Evolutionary conservation across 2,113 vertebrate genomes (phyloP), one percentile per base, ranked within the genome.

Genomic region (Holacanthus passer): DNA sequence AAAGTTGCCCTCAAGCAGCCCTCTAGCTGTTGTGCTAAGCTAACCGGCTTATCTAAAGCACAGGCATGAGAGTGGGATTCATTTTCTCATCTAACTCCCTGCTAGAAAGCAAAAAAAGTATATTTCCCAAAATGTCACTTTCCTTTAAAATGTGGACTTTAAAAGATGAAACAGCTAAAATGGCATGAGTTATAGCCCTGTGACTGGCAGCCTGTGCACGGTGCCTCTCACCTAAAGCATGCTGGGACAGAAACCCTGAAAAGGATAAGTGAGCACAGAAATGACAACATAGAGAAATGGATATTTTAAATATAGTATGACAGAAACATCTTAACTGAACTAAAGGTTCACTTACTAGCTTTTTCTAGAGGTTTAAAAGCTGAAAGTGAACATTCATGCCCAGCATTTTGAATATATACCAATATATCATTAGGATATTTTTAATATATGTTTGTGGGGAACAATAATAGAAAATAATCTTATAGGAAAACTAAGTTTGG

Each of bases 311-410:
- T 65, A 43, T 10, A 43, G 3, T 65, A 27, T 27, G 13, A n/a
- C 13, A 19, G 16, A 41, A 41, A 41, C 3, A 60, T 35, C 16
- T 58, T 19, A 27, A 64, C 3, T 2, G 8, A 27, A 64, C 3
- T 2, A 41, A 63, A 39, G 11, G 22, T 43, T 9, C 8, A 35
- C 58, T 45, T 29, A 3, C 13, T 27, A 41, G 8, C 10, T 22
- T 50, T 68, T 67, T 35, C 2, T 32, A 67, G n/a, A n/a, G n/a
- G n/a, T n/a, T n/a, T 62, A 8, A 70, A 43, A 63, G 35, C 41
- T 50, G 24, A 4, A 53, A 45, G 14, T 32, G 13, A 27, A 48
- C 3, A 62, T 43, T 35, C 7, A 45, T 32, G 31, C 17, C 13
- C 16, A 52, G 58, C 35, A 43, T 55, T 27, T 71, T 24, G 52